Evolutionary conservation across 2,113 vertebrate species (phyloP), one percentile per base, ranked within the genome.

Genomic region (Falco punctatus): DNA sequence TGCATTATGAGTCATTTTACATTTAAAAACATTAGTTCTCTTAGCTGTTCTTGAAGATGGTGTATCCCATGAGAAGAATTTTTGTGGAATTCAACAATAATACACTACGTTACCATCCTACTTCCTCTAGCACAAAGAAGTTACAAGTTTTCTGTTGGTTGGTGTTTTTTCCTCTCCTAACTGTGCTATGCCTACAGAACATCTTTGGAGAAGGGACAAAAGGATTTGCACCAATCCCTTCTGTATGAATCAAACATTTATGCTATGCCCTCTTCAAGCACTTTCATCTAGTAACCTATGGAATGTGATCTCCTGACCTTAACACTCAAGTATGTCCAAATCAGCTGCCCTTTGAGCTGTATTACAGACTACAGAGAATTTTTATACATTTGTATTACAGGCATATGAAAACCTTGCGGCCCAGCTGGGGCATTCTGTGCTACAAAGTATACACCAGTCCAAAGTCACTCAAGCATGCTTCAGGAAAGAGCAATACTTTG

Each of bases 271-370:
- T 95, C 84, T 96, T 80, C 74, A 92, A 94, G 81, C 59, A 80
- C 92, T 96, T 96, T 94, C 95, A 92, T 96, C 84, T 92, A 83
- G 81, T 85, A 96, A 96, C 91, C 87, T 74, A 7, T 86, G 95
- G 95, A 97, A 97, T 97, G 97, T 97, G 96, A 96, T 97, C 94
- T 86, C 81, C 81, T 94, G 95, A 97, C 96, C 95, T 94, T 86
- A 96, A 85, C 94, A 83, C 95, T 96, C 91, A 84, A 93, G 87
- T 91, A 94, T 30, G 1, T 91, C 89, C 92, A 95, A 89, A 96
- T 96, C 94, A 94, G 89, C 95, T 57, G 89, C 96, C 95, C 91
- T 96, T 96, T 95, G 93, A 96, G 86, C 92, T 80, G 87, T 33
- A 67, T 38, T 85, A 79, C 81, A 95, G 81, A 55, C 91, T 13